phyloP scores from a whole-genome alignment of 2,797 vertebrate species.

The Salmo trutta region DNA sequence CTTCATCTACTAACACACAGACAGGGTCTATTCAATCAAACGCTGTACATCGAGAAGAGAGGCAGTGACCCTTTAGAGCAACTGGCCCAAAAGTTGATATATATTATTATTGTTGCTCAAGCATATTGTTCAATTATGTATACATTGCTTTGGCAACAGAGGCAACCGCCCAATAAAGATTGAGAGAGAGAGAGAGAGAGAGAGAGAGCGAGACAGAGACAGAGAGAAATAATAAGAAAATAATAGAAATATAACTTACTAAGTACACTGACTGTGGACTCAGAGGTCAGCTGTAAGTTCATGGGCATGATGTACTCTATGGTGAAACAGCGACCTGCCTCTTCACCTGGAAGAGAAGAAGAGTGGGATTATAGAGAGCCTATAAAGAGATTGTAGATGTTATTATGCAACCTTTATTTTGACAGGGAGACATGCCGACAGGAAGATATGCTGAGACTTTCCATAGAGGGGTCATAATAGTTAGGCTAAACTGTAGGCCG shows the following conservation, averaged over 20 bases:
- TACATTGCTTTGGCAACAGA: too few species aligned
- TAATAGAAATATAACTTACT: slow-evolving; percentile 73
- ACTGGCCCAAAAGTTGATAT: too few species aligned
- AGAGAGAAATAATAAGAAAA: background rate
- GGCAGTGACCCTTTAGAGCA: too few species aligned
- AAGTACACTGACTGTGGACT: slow-evolving; percentile 88
- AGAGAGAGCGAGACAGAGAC: background rate
- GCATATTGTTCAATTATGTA: too few species aligned
- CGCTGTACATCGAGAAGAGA: background rate
- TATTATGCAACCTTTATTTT: too few species aligned
- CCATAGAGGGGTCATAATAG: too few species aligned
- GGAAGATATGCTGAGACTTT: background rate
- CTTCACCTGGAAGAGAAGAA: slow-evolving; percentile 79
- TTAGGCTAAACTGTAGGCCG: too few species aligned
- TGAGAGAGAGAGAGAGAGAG: background rate
- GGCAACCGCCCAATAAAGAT: too few species aligned
- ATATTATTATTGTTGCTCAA: too few species aligned
- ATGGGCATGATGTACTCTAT: slow-evolving; percentile 93
- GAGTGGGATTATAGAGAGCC: background rate
- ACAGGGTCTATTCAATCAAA: background rate
- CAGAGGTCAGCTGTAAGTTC: slow-evolving; percentile 89
- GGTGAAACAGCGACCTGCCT: slow-evolving; percentile 88
- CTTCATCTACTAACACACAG: background rate
- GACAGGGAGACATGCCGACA: background rate
- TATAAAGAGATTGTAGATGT: too few species aligned